Percentiles rank a stretch among this genome's conserved stretches.
Conservation (phyloP, 2,113 vertebrate genomes). For the Eubucco bourcierii region DNA sequence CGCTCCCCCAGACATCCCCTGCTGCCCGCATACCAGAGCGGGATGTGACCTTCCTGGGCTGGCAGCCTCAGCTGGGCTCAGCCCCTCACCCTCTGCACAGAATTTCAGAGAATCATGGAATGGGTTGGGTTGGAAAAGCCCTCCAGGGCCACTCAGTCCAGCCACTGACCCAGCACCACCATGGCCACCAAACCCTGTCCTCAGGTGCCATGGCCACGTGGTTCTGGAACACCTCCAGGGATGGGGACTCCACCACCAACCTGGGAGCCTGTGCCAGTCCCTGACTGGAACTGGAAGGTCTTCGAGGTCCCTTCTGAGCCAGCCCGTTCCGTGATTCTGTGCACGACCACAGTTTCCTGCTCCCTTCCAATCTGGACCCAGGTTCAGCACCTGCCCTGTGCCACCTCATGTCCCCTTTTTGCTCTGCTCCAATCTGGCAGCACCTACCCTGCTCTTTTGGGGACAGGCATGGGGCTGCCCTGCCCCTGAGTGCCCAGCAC, state of each 20-base stretch:
- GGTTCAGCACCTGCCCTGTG: fast-evolving
- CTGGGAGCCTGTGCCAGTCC: too few relatives aligned
- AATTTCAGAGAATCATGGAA: background rate
- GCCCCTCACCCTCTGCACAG: fast-evolving
- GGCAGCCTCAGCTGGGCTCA: background rate
- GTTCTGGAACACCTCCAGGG: too few relatives aligned
- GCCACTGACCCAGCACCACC: too few relatives aligned
- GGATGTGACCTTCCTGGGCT: fast-evolving
- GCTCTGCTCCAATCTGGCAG: background rate
- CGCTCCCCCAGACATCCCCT: background rate
- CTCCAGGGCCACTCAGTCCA: too few relatives aligned
- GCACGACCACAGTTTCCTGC: too few relatives aligned
- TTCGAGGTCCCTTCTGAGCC: too few relatives aligned
- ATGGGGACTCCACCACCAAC: too few relatives aligned
- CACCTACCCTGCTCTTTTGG: fast-evolving
- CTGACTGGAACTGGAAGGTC: too few relatives aligned
- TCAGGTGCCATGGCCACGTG: too few relatives aligned
- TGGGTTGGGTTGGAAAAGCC: background rate
- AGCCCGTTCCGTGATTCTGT: too few relatives aligned
- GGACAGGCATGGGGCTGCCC: background rate
- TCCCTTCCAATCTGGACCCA: too few relatives aligned
- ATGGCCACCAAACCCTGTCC: too few relatives aligned
- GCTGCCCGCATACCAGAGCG: fast-evolving
- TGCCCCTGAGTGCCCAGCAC: background rate
- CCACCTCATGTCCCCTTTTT: fast-evolving